A percentile compares a stretch with the other conserved stretches of the same genome.
These are phyloP conservation scores for Rotaria macrura DNA, from an alignment of 2,888 invertebrate genomes.

Conservation along the genomic window DNA sequence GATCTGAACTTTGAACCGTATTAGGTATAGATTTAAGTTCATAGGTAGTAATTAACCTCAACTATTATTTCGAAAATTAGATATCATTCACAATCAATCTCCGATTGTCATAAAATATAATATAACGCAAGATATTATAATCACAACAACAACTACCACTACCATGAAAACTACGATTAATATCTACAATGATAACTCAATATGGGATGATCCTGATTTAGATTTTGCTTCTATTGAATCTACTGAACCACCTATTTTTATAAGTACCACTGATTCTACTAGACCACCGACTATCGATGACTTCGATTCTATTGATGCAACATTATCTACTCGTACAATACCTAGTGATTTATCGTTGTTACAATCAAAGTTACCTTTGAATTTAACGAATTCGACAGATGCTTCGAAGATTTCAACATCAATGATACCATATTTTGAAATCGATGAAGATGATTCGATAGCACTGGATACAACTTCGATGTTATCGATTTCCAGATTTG, in stretches of 20 bases:
- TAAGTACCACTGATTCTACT: not conserved
- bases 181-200: not conserved
- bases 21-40: not conserved
- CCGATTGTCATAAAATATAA: not conserved
- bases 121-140: not conserved
- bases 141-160: not conserved
- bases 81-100: not conserved
- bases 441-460: not conserved
- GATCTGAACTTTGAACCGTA: too few species aligned
- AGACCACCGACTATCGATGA: not conserved
- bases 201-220: slow-evolving; percentile 8
- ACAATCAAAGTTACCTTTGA: not conserved
- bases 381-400: not conserved
- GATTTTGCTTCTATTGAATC: not conserved
- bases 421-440: not conserved
- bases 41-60: not conserved
- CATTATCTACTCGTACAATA: not conserved
- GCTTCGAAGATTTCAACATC: not conserved
- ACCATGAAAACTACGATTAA: not conserved
- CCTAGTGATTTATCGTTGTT: not conserved
- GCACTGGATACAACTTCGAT: not conserved
- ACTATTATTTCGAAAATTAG: not conserved
- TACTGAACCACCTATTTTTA: not conserved
- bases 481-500: not conserved
- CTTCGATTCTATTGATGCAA: not conserved